A percentile compares a stretch with the other conserved stretches of the same genome.
Evolutionary conservation across 2,113 vertebrate genomes (phyloP).

Genomic region (Cephalopholis sonnerati): DNA sequence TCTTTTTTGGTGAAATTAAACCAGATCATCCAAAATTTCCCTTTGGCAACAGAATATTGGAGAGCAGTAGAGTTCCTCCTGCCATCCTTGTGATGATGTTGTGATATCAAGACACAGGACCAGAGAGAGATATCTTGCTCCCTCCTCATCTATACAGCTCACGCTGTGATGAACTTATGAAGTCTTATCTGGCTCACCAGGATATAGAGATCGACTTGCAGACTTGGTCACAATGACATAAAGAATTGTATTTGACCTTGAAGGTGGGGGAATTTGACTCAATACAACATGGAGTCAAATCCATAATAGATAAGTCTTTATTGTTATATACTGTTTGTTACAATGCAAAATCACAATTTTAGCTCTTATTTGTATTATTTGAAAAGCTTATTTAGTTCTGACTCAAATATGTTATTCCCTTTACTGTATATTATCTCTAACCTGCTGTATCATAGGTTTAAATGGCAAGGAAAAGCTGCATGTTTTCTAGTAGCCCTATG

Average conservation of each 20-base stretch:
- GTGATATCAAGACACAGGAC: constrained; percentile 43
- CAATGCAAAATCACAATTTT: neutral
- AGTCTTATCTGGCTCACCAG: constrained; percentile 54
- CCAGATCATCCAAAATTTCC: neutral
- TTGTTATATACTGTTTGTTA: neutral
- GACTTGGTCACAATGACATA: constrained; percentile 8
- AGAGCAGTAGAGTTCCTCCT: constrained; percentile 8
- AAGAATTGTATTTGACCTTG: constrained; percentile 57
- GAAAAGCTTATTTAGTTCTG: neutral
- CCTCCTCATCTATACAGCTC: constrained; percentile 36
- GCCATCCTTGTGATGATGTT: constrained; percentile 7
- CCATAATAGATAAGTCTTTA: constrained; percentile 12
- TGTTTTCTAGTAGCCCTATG: constrained; percentile 7
- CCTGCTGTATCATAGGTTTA: constrained; percentile 5
- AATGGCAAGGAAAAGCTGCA: constrained; percentile 18
- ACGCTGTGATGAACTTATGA: constrained; percentile 45
- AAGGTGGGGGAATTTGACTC: constrained; percentile 17
- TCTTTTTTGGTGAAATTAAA: neutral
- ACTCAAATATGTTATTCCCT: constrained; percentile 24
- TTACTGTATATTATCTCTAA: neutral
- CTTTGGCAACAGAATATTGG: neutral
- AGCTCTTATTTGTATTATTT: constrained; percentile 16
- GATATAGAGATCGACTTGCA: constrained; percentile 48
- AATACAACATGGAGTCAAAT: constrained; percentile 26
- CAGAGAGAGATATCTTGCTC: constrained; percentile 39